Base-by-base conservation (phyloP, 2,113 vertebrate species). In the Delphinapterus leucas region DNA sequence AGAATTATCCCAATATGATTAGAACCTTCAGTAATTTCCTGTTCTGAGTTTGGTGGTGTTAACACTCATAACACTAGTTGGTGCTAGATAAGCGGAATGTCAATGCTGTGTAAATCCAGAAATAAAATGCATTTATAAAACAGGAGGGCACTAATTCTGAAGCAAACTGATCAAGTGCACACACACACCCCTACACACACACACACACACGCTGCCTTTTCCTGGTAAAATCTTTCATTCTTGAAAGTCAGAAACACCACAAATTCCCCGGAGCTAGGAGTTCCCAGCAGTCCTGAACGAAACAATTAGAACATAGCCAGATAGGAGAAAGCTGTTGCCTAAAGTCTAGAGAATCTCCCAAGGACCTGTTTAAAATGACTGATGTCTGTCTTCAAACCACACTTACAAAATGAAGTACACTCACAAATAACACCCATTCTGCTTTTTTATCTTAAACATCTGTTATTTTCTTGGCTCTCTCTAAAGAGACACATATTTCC, bases 61-160 rank as follows among this genome's bases (percentile, higher is more conserved):
- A 96, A 86, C 83, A 90, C 82, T 93, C 18, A 26, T 33, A 96
- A 98, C 92, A 96, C 92, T 98, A 98, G 97, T 94, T 97, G 97
- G 97, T 90, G 96, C 86, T 95, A 97, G 95, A 96, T 90, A 92
- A 96, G 63, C 81, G 89, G 86, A 49, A 49, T 67, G 87, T 67
- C 28, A 58, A 6, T 53, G 53, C 60, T 81, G 13, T 63, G 8
- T 41, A 87, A 63, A 58, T 63, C 91, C 53, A 90, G 88, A 85
- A 73, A 38, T 28, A 80, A 87, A 90, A 73, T 36, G 15, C 58
- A 87, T 79, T 93, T 91, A 44, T 60, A 55, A 44, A 81, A 93
- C 21, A 92, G 68, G n/a, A 95, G 77, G n/a, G 21, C 31, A 93
- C 38, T 83, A 33, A 89, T 76, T 71, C 71, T 94, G 87, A 63